phyloP scores from a whole-genome alignment of 2,888 invertebrate genomes.

The Mythimna ferrago region DNA sequence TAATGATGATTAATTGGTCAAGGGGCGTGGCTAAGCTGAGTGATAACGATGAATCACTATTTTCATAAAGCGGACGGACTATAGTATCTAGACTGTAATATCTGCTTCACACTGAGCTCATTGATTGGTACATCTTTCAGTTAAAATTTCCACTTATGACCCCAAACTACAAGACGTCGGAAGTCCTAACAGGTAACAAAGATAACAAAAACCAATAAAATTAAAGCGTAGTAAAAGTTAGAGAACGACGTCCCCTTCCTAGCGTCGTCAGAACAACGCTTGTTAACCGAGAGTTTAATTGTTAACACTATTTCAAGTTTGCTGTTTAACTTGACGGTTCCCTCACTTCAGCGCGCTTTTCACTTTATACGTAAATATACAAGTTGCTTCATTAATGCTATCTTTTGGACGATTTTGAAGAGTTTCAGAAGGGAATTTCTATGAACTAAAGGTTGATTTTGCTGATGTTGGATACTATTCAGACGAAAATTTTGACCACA shows the following conservation, averaged over 20 bases:
- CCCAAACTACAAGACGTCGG: background rate
- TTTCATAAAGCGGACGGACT: no score
- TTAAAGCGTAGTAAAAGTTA: slow-evolving; percentile 34
- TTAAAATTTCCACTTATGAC: background rate
- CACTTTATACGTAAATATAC: slow-evolving; percentile 45
- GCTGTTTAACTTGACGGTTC: slow-evolving; percentile 59
- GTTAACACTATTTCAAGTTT: slow-evolving; percentile 68
- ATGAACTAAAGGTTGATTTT: background rate
- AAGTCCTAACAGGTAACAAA: background rate
- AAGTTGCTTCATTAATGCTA: slow-evolving; percentile 42
- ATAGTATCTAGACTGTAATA: no score
- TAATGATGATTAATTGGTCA: no score
- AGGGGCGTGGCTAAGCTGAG: no score
- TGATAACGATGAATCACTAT: no score
- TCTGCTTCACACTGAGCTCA: background rate
- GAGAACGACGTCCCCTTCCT: slow-evolving; percentile 8
- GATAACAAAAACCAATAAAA: slow-evolving; percentile 44
- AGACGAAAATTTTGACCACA: background rate
- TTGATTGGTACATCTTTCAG: background rate
- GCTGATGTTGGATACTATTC: background rate
- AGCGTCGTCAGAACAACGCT: slow-evolving; percentile 38
- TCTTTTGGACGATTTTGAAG: slow-evolving; percentile 9
- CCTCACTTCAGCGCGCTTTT: slow-evolving; percentile 42
- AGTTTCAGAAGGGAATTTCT: background rate
- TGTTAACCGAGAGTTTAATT: slow-evolving; percentile 63